Evolutionary conservation across 2,888 invertebrate species (phyloP), one percentile per base, ranked within the genome.

Genomic region (Agonopterix alstromeriana): DNA sequence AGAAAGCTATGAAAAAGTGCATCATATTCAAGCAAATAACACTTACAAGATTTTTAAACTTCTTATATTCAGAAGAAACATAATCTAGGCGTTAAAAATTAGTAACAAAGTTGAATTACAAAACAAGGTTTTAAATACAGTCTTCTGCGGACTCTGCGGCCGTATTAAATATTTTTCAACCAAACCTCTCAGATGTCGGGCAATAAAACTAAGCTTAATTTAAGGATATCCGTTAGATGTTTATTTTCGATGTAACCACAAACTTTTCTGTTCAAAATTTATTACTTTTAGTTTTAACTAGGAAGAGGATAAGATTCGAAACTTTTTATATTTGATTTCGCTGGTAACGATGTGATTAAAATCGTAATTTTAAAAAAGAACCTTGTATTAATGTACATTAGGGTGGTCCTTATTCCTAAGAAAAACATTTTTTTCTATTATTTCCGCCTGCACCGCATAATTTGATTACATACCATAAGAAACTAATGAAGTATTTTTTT

Each of bases 171-270:
- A 52, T 61, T 53, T 11, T 60, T 57, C 55, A 52, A 45, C 48
- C 45, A 17, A 49, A 43, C 35, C 53, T 47, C 60, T 63, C 49
- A 58, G 61, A 65, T 65, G 57, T 60, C 46, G 48, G 43, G 57
- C 51, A 48, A 58, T 61, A 61, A 64, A 64, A 57, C 55, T 49
- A 43, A 55, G 55, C 54, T 59, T 57, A 54, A 43, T 59, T 59
- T 53, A 47, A 52, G 58, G 58, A 60, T 49, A 49, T 63, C 60
- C 65, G 65, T 60, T 53, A 53, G 54, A 51, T 56, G 63, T 64
- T 64, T 65, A 61, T 66, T 65, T 65, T 59, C 38, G 36, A 55
- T 52, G 51, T 55, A 49, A 55, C 59, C 53, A 46, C 55, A 50
- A 49, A 45, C 40, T 45, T 48, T 38, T 41, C 48, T 48, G 44